phyloP scores from a whole-genome alignment of 1,140 invertebrate genomes.

The Aphaenogaster floridana region DNA sequence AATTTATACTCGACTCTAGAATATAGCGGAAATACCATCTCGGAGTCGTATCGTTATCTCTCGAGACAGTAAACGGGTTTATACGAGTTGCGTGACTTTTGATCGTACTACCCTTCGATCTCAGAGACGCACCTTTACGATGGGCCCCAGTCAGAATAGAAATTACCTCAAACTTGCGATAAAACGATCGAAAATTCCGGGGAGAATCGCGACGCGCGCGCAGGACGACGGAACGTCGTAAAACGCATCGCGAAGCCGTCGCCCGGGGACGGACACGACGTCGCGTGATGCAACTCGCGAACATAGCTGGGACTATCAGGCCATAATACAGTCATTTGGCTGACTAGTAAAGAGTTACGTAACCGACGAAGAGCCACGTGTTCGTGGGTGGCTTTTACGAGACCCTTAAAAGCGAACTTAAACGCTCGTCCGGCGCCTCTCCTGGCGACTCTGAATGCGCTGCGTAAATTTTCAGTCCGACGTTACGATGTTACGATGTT shows the following conservation, averaged over 20 bases:
- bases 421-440: slow-evolving; percentile 26
- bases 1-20: background rate
- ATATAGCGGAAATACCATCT: background rate
- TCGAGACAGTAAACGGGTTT: background rate
- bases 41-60: background rate
- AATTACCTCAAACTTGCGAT: background rate
- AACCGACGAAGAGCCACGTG: background rate
- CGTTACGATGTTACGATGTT: background rate
- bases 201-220: slow-evolving; percentile 2
- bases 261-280: background rate
- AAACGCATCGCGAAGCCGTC: slow-evolving; percentile 17
- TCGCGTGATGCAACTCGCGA: background rate
- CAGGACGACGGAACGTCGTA: slow-evolving; percentile 6
- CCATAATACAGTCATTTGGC: slow-evolving; percentile 48
- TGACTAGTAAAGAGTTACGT: slow-evolving; percentile 45
- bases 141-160: background rate
- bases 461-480: slow-evolving; percentile 37
- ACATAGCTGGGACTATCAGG: slow-evolving; percentile 35
- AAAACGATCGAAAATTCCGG: background rate
- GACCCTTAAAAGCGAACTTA: slow-evolving; percentile 49
- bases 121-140: background rate
- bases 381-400: slow-evolving; percentile 49
- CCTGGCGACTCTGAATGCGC: background rate
- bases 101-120: background rate
- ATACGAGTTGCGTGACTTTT: background rate